Conservation (phyloP, 2,888 invertebrate genomes). For the Andrena bucephala region DNA sequence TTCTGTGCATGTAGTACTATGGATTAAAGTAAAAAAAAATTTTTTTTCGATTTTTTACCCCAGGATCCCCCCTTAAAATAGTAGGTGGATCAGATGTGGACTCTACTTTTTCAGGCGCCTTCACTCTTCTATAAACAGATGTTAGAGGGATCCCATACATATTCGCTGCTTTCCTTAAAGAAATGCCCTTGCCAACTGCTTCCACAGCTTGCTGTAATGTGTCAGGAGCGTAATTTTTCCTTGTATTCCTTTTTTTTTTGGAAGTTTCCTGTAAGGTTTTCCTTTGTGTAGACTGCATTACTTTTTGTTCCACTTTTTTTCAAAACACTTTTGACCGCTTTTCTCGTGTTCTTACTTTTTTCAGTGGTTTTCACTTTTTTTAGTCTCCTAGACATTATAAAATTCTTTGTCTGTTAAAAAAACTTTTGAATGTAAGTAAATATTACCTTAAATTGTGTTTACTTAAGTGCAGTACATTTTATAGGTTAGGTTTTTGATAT, state of each 20-base stretch:
- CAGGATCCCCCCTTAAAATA: too few species aligned
- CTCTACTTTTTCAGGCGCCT: neutral
- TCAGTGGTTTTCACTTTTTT: neutral
- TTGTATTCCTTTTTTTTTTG: neutral
- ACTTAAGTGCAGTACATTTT: too few species aligned
- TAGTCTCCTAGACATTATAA: neutral
- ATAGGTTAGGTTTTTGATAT: too few species aligned
- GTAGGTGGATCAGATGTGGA: neutral
- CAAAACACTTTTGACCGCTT: neutral
- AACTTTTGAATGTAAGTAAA: neutral
- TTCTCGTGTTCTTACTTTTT: neutral
- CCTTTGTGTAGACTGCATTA: too few species aligned
- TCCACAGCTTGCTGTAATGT: neutral
- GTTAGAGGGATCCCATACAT: neutral
- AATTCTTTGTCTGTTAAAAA: too few species aligned
- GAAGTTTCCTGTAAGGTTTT: too few species aligned
- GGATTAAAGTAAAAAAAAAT: too few species aligned
- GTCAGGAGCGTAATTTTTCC: neutral
- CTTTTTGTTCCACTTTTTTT: neutral
- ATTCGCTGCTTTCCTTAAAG: neutral
- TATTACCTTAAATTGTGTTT: neutral
- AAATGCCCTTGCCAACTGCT: neutral
- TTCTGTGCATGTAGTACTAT: too few species aligned
- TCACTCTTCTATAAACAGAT: neutral
- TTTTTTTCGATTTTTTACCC: too few species aligned